Evolutionary conservation across 2,888 invertebrate species (phyloP).

Genomic region (Melinopterus prodromus): DNA sequence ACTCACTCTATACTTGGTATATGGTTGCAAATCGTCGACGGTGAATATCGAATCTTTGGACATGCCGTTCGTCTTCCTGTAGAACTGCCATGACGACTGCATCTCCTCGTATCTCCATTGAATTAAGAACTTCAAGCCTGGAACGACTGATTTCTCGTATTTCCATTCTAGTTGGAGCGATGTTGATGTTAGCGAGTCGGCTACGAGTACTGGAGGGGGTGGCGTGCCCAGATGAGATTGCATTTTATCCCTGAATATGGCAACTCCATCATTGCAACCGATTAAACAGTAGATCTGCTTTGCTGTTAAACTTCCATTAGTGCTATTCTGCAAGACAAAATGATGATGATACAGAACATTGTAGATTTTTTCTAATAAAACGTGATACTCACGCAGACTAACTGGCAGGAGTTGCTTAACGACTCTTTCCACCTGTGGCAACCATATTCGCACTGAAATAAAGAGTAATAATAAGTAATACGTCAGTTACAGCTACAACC

Average conservation of each 20-base stretch:
- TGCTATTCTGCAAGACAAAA: conserved; percentile 69
- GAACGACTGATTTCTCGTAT: conserved; percentile 67
- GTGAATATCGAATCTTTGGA: conserved; percentile 66
- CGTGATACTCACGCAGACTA: conserved; percentile 79
- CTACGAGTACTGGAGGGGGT: conserved; percentile 69
- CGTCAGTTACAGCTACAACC: neutral
- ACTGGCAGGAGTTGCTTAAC: conserved; percentile 78
- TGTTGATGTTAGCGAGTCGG: conserved; percentile 78
- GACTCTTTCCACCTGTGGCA: conserved; percentile 83
- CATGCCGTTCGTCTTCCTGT: conserved; percentile 76
- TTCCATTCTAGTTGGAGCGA: conserved; percentile 84
- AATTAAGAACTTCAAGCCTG: conserved; percentile 67
- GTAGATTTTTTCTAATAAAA: neutral
- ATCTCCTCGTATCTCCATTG: conserved; percentile 80
- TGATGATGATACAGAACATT: neutral
- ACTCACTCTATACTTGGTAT: conserved; percentile 87
- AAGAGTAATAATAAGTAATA: neutral
- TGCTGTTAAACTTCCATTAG: conserved; percentile 71
- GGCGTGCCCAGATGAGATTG: conserved; percentile 74
- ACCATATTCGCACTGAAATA: conserved; percentile 77
- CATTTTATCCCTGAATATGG: conserved; percentile 76
- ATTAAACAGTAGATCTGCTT: conserved; percentile 80
- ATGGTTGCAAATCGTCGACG: conserved; percentile 83
- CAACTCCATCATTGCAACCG: conserved; percentile 84
- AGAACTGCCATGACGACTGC: conserved; percentile 83